Conservation (phyloP, 2,888 invertebrate species). For the Melanargia galathea region DNA sequence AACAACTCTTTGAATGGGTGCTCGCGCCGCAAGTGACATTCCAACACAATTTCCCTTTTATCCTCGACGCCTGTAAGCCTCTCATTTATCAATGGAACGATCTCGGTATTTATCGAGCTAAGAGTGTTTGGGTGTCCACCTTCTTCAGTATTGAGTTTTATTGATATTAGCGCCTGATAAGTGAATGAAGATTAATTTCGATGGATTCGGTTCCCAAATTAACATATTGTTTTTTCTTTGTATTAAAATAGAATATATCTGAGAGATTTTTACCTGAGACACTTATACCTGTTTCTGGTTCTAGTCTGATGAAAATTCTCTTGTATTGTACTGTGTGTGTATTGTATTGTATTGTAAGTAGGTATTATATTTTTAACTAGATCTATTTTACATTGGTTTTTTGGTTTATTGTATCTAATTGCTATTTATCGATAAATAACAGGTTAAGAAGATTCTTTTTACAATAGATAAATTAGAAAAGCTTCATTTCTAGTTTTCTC, state of each 20-base stretch:
- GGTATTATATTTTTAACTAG: too few species aligned
- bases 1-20: conserved; percentile 41
- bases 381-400: too few species aligned
- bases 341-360: too few species aligned
- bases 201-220: conserved; percentile 9
- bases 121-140: conserved; percentile 34
- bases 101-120: conserved; percentile 53
- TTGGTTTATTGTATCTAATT: too few species aligned
- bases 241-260: not conserved
- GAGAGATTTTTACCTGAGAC: not conserved
- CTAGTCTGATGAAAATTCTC: not conserved
- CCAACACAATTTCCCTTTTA: conserved; percentile 79
- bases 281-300: not conserved
- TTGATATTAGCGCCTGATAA: conserved; percentile 27
- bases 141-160: conserved; percentile 27
- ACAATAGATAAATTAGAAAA: too few species aligned
- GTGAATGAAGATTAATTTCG: conserved; percentile 21
- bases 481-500: too few species aligned
- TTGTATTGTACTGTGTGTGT: too few species aligned
- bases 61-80: conserved; percentile 45
- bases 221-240: not conserved
- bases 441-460: too few species aligned
- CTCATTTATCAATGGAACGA: conserved; percentile 66
- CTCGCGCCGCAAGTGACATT: conserved; percentile 49
- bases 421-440: too few species aligned